These are phyloP conservation scores for Poicephalus meyeri DNA, from an alignment of 2,113 vertebrate genomes.

Conservation along the genomic window DNA sequence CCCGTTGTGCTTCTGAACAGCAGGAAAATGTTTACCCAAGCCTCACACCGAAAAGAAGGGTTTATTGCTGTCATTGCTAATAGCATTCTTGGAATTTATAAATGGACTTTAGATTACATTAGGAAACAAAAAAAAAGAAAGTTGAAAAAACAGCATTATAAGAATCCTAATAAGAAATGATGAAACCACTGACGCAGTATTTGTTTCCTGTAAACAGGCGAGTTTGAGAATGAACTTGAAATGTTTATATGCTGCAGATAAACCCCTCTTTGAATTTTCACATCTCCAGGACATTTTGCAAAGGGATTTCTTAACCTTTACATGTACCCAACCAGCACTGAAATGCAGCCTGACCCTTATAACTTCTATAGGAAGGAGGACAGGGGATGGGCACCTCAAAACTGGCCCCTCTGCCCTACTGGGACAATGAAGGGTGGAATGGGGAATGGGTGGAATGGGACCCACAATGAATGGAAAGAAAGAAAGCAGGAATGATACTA, in stretches of 20 bases:
- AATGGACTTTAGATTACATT: not conserved
- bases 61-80: not conserved
- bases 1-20: not conserved
- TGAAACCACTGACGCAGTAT: not conserved
- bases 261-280: not conserved
- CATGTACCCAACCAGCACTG: not conserved
- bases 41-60: not conserved
- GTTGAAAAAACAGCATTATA: not conserved
- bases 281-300: not conserved
- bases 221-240: not conserved
- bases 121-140: not conserved
- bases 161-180: not conserved
- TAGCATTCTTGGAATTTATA: not conserved
- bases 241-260: not conserved
- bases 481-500: fast-evolving
- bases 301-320: not conserved
- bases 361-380: not conserved
- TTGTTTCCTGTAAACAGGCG: not conserved
- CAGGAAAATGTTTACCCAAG: not conserved
- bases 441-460: not conserved
- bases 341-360: not conserved
- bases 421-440: not conserved
- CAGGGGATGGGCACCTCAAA: not conserved
- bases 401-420: not conserved
- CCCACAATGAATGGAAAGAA: not conserved